These are phyloP conservation scores for Actenoides hombroni DNA, from an alignment of 2,113 vertebrate species.

Conservation along the genomic window DNA sequence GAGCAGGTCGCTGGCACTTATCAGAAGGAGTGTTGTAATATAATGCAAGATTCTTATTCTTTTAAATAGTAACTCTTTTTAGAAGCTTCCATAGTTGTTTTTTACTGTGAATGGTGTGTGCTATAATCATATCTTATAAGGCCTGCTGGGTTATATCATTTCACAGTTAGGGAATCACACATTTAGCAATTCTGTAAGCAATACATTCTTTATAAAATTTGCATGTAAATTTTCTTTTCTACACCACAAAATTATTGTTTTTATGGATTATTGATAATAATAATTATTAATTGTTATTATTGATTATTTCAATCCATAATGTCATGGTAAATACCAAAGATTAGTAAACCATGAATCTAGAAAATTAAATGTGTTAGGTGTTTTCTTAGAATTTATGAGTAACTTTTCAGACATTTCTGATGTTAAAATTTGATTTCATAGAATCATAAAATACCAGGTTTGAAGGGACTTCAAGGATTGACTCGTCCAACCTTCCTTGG, in stretches of 20 bases:
- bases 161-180: neutral
- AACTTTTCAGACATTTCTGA: neutral
- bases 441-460: neutral
- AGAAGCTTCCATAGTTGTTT: neutral
- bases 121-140: neutral
- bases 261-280: neutral
- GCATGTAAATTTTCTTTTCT: neutral
- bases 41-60: neutral
- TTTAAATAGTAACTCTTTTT: neutral
- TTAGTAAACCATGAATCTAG: neutral
- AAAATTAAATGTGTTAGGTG: neutral
- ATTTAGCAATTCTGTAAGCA: neutral
- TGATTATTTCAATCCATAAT: neutral
- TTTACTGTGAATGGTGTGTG: neutral
- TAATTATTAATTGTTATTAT: neutral
- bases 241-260: neutral
- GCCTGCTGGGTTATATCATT: neutral
- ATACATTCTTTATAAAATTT: neutral
- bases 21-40: neutral
- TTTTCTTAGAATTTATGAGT: neutral
- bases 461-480: neutral
- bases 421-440: neutral
- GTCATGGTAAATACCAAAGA: neutral
- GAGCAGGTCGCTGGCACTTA: neutral
- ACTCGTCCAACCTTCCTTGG: neutral